Evolutionary conservation across 2,113 vertebrate species (phyloP), one percentile per base, ranked within the genome.

Genomic region (Tachycineta bicolor): DNA sequence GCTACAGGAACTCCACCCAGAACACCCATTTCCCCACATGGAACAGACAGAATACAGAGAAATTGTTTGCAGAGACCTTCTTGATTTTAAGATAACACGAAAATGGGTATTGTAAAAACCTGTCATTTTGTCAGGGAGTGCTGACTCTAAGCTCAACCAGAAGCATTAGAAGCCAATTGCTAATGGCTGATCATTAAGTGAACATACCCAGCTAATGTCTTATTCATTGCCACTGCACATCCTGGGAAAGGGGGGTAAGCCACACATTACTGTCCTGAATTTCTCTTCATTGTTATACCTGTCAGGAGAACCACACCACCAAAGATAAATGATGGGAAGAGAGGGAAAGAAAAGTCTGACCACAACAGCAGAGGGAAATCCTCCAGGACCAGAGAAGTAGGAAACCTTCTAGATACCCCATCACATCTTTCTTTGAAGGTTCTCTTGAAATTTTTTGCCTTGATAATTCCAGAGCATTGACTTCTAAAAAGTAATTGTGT

Each of bases 61-160:
- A 74, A 59, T 4, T 26, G 7, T 29, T 44, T 31, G 19, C 18
- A 80, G 41, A 60, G 5, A 76, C 15, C 2, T 41, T 34, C 29
- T 52, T 56, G 34, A 47, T 69, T 68, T 89, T 47, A 62, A 60
- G 24, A 5, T 28, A 64, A 59, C 14, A 31, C 14, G 26, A 29
- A 62, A 90, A 29, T 11, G 26, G 26, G 16, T 56, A 52, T 4
- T 44, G 16, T 33, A 56, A 80, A 81, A 94, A 58, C 10, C 23
- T 5, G 1, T n/a, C 1, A 0, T 29, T 79, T 16, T 47, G 47
- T 73, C 46, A 68, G 10, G 22, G 21, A 33, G n/a, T 10, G 13
- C 4, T 21, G n/a, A 26, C 53, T 69, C 25, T 69, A 52, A 83
- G 10, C 14, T 80, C 39, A 64, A 25, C 23, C n/a, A 50, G n/a